Evolutionary conservation across 2,888 invertebrate genomes (phyloP).

Genomic region (Oscheius onirici): DNA sequence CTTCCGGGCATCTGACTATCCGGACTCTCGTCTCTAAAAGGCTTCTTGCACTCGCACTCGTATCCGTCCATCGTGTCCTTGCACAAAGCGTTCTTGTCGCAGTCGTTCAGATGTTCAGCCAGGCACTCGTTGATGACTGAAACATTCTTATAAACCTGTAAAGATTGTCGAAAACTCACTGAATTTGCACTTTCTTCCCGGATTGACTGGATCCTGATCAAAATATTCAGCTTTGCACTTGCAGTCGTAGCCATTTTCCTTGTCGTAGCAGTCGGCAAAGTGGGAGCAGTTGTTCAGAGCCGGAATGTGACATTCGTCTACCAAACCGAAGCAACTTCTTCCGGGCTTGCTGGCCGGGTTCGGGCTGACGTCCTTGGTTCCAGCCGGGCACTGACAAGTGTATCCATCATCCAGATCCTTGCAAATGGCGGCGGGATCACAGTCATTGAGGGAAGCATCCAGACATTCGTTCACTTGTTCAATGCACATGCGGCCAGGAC

Average conservation of each 20-base stretch:
- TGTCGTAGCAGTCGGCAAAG: constrained; percentile 66
- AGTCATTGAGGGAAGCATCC: constrained; percentile 58
- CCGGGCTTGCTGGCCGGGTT: constrained; percentile 57
- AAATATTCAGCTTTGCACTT: constrained; percentile 58
- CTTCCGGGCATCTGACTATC: constrained; percentile 51
- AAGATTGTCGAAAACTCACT: constrained; percentile 52
- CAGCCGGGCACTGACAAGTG: constrained; percentile 56
- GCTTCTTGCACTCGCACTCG: constrained; percentile 61
- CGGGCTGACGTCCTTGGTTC: constrained; percentile 63
- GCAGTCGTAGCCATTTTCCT: constrained; percentile 65
- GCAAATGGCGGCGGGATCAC: constrained; percentile 61
- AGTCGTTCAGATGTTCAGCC: constrained; percentile 59
- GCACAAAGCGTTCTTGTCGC: constrained; percentile 65
- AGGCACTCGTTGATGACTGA: constrained; percentile 64
- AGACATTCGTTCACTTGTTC: constrained; percentile 65
- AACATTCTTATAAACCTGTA: too few relatives aligned
- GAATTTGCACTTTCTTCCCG: constrained; percentile 65
- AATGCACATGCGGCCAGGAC: constrained; percentile 53
- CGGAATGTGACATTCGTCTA: constrained; percentile 66
- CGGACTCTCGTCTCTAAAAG: constrained; percentile 53
- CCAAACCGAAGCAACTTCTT: constrained; percentile 48
- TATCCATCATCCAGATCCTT: constrained; percentile 62
- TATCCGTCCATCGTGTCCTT: constrained; percentile 68
- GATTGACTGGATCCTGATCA: constrained; percentile 56
- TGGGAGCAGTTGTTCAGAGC: constrained; percentile 66